A percentile compares a stretch with the other conserved stretches of the same genome.
phyloP scores from a whole-genome alignment of 2,797 vertebrate genomes.

The Babyrousa celebensis region DNA sequence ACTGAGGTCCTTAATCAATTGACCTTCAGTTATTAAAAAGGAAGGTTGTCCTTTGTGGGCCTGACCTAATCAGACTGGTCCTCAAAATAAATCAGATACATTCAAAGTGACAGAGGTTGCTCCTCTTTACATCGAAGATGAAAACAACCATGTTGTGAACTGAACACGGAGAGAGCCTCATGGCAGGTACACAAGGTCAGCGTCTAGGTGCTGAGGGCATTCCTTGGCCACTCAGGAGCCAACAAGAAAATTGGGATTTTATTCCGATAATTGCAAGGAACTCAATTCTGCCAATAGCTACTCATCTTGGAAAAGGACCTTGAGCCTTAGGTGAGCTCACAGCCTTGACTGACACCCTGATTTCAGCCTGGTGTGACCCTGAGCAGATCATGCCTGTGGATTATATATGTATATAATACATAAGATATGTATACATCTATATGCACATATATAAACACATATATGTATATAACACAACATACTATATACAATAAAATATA shows the following conservation, averaged over 20 bases:
- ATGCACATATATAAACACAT: no score
- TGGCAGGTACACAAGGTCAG: rapidly evolving
- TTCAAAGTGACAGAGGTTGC: neutral
- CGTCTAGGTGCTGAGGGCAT: neutral
- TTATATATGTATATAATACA: neutral
- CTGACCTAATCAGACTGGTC: neutral
- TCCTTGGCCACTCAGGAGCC: neutral
- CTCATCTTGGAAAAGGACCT: neutral
- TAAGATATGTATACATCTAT: no score
- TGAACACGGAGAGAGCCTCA: neutral
- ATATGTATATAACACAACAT: no score
- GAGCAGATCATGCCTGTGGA: neutral
- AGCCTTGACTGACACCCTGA: neutral
- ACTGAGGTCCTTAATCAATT: neutral
- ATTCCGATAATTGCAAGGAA: neutral
- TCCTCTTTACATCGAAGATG: neutral
- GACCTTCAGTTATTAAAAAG: constrained; percentile 32
- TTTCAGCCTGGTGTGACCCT: neutral
- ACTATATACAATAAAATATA: no score
- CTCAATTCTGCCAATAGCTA: neutral
- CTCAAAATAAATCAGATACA: neutral
- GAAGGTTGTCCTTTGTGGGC: neutral
- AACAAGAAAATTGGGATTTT: neutral
- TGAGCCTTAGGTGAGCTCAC: neutral
- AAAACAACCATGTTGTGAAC: neutral